Conservation (phyloP, 1,140 invertebrate species). For the Hycleus cichorii region DNA sequence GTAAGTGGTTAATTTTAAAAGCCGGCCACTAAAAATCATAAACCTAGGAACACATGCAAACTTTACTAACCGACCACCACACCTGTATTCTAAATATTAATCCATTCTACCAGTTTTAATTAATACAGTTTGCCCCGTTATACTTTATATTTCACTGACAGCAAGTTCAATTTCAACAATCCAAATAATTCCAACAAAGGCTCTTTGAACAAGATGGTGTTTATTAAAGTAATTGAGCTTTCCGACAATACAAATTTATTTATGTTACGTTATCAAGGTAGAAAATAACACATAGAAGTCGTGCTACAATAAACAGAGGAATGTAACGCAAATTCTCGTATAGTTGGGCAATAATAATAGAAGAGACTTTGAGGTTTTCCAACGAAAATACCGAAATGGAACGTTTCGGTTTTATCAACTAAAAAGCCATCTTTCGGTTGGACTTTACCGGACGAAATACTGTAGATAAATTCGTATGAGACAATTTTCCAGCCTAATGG, state of each 20-base stretch:
- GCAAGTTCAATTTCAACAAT: not conserved
- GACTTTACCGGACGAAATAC: no score
- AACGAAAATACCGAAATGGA: no score
- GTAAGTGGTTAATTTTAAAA: no score
- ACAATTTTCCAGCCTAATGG: no score
- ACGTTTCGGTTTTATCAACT: no score
- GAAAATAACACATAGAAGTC: slow-evolving; percentile 1
- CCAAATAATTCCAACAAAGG: not conserved
- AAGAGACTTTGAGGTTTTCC: no score
- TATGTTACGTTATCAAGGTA: slow-evolving; percentile 7
- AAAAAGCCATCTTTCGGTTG: no score
- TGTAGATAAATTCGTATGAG: no score
- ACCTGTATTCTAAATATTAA: not conserved
- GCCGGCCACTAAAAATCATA: no score
- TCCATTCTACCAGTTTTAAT: slow-evolving; percentile 2
- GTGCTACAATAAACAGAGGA: no score
- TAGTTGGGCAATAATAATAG: no score
- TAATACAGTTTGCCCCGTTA: slow-evolving; percentile 1
- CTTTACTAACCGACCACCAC: slow-evolving; percentile 4
- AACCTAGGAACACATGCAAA: not conserved
- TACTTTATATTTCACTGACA: slow-evolving; percentile 6
- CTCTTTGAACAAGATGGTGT: slow-evolving; percentile 6
- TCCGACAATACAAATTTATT: slow-evolving; percentile 5
- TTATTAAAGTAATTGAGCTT: slow-evolving; percentile 6
- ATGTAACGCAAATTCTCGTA: no score